Conservation (phyloP, 2,888 invertebrate genomes). For the Orchesella flavescens region DNA sequence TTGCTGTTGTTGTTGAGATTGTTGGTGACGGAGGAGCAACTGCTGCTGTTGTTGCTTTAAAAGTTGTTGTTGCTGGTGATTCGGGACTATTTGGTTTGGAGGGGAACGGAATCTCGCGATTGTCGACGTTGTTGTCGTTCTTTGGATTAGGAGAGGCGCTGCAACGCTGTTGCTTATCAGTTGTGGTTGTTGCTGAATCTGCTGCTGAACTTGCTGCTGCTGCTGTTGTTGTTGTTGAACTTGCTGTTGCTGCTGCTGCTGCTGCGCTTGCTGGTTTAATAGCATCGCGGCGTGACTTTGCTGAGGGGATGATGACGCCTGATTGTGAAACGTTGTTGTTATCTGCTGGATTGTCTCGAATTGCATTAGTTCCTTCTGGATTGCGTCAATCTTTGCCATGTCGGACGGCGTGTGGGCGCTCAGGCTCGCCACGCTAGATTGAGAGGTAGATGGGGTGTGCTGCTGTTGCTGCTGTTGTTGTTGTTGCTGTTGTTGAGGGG, state of each 20-base stretch:
- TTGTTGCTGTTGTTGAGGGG: conserved; percentile 3
- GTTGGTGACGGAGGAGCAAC: conserved; percentile 57
- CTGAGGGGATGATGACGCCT: conserved; percentile 25
- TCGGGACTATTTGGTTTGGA: conserved; percentile 50
- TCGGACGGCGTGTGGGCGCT: conserved; percentile 78
- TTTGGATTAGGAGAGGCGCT: conserved; percentile 32
- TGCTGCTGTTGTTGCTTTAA: conserved; percentile 71
- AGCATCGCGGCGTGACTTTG: not conserved
- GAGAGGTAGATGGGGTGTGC: conserved; percentile 15
- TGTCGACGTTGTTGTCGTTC: conserved; percentile 40
- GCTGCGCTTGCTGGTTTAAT: conserved; percentile 15
- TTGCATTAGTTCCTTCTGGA: conserved; percentile 92
- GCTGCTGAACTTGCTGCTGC: conserved; percentile 69
- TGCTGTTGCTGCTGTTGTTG: conserved; percentile 15
- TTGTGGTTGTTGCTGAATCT: conserved; percentile 74
- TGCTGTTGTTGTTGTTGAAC: conserved; percentile 62
- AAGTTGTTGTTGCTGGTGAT: conserved; percentile 83
- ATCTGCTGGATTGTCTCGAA: conserved; percentile 79
- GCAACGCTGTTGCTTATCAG: conserved; percentile 39
- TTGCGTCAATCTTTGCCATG: conserved; percentile 89
- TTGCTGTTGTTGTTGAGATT: conserved; percentile 77
- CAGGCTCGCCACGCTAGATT: conserved; percentile 68
- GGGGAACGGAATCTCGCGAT: conserved; percentile 75
- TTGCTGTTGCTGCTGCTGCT: conserved; percentile 22
- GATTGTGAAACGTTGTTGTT: conserved; percentile 52